Evolutionary conservation across 2,888 invertebrate species (phyloP), one percentile per base, ranked within the genome.

Genomic region (Myopa testacea): DNA sequence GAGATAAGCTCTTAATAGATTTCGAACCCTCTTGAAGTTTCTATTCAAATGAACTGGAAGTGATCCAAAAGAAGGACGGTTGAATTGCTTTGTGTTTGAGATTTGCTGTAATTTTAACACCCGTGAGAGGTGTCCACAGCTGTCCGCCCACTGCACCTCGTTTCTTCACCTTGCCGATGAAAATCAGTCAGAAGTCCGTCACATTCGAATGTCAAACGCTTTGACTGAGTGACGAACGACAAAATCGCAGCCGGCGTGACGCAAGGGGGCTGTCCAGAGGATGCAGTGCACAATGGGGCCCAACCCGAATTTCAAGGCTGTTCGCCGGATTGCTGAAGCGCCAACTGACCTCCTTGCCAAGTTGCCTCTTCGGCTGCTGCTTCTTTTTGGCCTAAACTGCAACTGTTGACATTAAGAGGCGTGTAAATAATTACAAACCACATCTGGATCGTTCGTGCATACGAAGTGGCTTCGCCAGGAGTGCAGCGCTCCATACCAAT

Each of bases 281-380:
- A 26, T 26, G 26, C 26, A 26, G 26, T 26, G 26, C 2, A 26
- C 26, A 0, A 5, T 63, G 7, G 7, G 34, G 63, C 63, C 37
- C 63, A 63, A 14, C 80, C 81, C 78, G 74, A 76, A 70, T 78
- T 78, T 81, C 81, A 81, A 81, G 81, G 81, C 78, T 80, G 79
- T 79, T 72, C 63, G 26, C 63, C 37, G 37, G 34, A 34, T 70
- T 16, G 70, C 34, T 26, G 6, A 19, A 26, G 65, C 65, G 52
- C 52, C 50, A 34, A 68, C 74, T 78, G 81, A 78, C 80, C 78
- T 80, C 81, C 80, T 78, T 26, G 26, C 26, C 50, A 26, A 16
- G 37, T 10, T n/a, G 45, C 50, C 26, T 26, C 55, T 37, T 10
- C 12, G 4, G 34, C 55, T 50, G 26, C 52, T 70, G 68, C 55